A percentile compares a stretch with the other conserved stretches of the same genome.
These are phyloP conservation scores for Melopsittacus undulatus DNA, from an alignment of 2,797 vertebrate species.

Conservation along the genomic window DNA sequence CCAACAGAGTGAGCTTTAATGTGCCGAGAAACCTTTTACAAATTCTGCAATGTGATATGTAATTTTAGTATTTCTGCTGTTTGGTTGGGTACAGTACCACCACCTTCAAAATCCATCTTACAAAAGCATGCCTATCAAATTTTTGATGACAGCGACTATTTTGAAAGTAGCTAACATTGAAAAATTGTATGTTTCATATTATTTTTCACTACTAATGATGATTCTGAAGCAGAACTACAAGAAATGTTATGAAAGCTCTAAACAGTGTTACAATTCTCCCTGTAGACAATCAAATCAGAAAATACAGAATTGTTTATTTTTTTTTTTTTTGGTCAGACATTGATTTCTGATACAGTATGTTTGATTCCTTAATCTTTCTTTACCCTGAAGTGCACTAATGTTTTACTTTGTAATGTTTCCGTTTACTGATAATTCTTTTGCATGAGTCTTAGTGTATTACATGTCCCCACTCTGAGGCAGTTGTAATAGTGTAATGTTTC, in stretches of 20 bases:
- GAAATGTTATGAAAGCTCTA: not conserved
- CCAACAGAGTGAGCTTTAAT: not conserved
- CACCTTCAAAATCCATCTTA: not conserved
- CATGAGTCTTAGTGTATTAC: not conserved
- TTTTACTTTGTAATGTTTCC: not conserved
- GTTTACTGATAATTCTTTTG: not conserved
- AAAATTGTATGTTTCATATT: not conserved
- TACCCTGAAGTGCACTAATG: not conserved
- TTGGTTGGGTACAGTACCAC: not conserved
- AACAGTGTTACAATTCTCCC: not conserved
- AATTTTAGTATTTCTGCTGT: not conserved
- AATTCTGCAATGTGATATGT: not conserved
- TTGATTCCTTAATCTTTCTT: not conserved
- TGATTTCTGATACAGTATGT: not conserved
- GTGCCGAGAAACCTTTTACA: not conserved
- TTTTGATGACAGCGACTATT: not conserved
- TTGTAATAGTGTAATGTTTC: not conserved
- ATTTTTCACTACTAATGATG: not conserved
- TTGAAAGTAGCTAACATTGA: not conserved
- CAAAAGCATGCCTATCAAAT: not conserved
- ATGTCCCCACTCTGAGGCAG: not conserved
- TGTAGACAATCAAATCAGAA: not conserved
- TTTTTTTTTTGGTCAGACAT: not conserved
- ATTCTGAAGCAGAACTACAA: not conserved
- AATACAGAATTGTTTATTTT: not conserved